These are phyloP conservation scores for Drosophila malerkotliana DNA, from an alignment of 1,140 invertebrate species.

Conservation along the genomic window DNA sequence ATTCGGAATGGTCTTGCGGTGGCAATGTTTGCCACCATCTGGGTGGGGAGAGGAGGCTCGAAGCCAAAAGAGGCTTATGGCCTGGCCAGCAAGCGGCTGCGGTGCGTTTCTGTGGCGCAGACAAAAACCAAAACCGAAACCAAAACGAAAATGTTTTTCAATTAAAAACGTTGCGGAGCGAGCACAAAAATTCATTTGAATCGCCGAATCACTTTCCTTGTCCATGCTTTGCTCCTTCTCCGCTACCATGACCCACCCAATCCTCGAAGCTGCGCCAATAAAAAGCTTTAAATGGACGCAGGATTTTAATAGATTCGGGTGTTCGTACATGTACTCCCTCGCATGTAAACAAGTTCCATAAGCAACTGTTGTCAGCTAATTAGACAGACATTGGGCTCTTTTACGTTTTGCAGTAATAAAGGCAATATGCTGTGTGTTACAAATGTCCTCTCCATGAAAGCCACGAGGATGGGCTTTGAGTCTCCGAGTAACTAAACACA, in stretches of 20 bases:
- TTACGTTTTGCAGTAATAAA: background rate
- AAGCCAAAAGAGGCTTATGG: conserved; percentile 48
- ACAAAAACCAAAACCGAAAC: conserved; percentile 65
- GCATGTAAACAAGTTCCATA: background rate
- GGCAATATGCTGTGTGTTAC: background rate
- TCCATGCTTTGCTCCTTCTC: background rate
- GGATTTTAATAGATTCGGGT: background rate
- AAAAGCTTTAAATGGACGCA: conserved; percentile 64
- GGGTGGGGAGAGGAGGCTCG: conserved; percentile 12
- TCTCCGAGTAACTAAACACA: background rate
- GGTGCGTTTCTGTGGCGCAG: conserved; percentile 35
- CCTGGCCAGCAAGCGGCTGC: conserved; percentile 56
- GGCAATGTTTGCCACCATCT: conserved; percentile 64
- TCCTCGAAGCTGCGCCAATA: conserved; percentile 29
- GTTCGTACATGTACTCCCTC: conserved; percentile 5
- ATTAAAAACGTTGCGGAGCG: conserved; percentile 71
- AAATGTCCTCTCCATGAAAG: background rate
- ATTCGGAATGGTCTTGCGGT: conserved; percentile 47
- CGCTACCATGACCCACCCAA: background rate
- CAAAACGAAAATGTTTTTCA: conserved; percentile 80
- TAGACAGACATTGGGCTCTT: background rate
- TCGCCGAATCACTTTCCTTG: conserved; percentile 30
- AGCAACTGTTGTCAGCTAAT: background rate
- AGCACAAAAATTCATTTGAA: conserved; percentile 74
- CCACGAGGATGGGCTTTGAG: background rate